phyloP scores from a whole-genome alignment of 2,113 vertebrate species.

The Larimichthys crocea region DNA sequence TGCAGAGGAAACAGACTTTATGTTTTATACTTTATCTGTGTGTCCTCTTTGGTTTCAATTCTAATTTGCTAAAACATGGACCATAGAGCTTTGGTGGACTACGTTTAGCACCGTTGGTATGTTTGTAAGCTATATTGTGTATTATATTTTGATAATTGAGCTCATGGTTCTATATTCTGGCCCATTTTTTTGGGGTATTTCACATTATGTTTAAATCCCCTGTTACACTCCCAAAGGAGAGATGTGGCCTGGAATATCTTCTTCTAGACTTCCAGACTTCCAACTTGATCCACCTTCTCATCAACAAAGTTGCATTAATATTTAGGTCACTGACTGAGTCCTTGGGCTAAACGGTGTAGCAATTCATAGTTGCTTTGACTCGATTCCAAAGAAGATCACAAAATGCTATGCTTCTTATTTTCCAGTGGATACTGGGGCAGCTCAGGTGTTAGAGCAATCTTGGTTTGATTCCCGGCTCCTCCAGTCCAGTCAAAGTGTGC shows the following conservation, averaged over 20 bases:
- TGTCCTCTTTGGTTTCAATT: neutral
- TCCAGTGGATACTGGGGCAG: neutral
- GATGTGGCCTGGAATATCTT: constrained; percentile 17
- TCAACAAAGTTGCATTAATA: constrained; percentile 5
- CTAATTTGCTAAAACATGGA: neutral
- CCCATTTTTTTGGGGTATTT: neutral
- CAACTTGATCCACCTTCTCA: constrained; percentile 13
- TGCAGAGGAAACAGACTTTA: constrained; percentile 23
- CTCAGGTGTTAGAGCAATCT: too few relatives aligned
- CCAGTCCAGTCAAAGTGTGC: too few relatives aligned
- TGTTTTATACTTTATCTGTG: constrained; percentile 10
- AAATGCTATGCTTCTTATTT: neutral
- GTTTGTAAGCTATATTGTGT: neutral
- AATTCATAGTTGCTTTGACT: neutral
- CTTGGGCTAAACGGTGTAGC: neutral
- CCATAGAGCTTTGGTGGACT: neutral
- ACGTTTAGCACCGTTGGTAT: neutral
- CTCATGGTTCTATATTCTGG: neutral
- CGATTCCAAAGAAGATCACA: neutral
- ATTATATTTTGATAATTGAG: neutral
- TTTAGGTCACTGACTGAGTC: constrained; percentile 28
- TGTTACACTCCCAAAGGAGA: constrained; percentile 15
- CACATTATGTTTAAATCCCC: constrained; percentile 4
- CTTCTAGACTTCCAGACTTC: neutral
- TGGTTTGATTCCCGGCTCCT: too few relatives aligned